Evolutionary conservation across 2,888 invertebrate species (phyloP).

Genomic region (Dione vanillae): DNA sequence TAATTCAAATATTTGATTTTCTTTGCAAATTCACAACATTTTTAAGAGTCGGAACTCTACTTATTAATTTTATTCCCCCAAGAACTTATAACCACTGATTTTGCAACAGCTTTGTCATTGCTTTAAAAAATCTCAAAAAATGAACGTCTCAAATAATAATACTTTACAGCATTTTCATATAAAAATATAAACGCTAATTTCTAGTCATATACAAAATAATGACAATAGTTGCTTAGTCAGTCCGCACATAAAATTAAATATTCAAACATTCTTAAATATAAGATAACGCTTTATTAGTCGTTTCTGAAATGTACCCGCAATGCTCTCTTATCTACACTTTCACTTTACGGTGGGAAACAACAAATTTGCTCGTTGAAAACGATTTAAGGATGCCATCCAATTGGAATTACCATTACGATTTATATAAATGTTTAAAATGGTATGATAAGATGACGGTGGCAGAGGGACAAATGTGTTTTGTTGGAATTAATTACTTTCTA

Average conservation of each 20-base stretch:
- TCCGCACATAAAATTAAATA: conserved; percentile 52
- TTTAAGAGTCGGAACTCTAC: no score
- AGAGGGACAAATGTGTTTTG: neutral
- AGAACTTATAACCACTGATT: no score
- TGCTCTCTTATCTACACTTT: conserved; percentile 52
- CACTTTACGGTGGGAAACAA: conserved; percentile 47
- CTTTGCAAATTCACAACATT: no score
- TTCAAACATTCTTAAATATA: conserved; percentile 48
- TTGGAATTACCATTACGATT: conserved; percentile 42
- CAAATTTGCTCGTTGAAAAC: conserved; percentile 42
- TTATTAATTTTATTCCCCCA: no score
- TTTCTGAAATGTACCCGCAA: conserved; percentile 48
- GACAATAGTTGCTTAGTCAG: conserved; percentile 10
- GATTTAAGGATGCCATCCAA: conserved; percentile 45
- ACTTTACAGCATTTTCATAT: no score
- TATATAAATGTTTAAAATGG: conserved; percentile 1
- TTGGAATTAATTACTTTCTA: neutral
- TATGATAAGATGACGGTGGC: neutral
- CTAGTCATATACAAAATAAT: conserved; percentile 2
- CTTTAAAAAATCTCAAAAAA: no score
- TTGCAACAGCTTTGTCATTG: no score
- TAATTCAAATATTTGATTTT: no score
- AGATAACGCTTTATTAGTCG: conserved; percentile 56
- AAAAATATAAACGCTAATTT: no score
- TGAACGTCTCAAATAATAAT: no score